A percentile compares a stretch with the other conserved stretches of the same genome.
Evolutionary conservation across 2,888 invertebrate genomes (phyloP).

Genomic region (Mythimna albipuncta): DNA sequence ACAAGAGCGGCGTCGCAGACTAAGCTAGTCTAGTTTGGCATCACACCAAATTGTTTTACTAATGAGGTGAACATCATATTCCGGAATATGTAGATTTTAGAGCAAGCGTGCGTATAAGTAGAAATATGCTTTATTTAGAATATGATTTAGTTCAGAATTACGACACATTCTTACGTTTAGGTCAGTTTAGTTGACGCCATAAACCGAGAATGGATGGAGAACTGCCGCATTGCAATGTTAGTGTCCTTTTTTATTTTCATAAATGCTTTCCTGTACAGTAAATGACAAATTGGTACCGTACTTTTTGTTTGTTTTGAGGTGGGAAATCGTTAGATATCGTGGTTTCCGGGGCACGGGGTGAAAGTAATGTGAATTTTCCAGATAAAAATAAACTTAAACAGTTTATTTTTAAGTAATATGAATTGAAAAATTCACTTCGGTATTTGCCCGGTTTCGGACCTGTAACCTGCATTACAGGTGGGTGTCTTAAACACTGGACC

Average conservation of each 20-base stretch:
- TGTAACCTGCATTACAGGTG: too few relatives aligned
- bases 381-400: too few relatives aligned
- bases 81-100: conserved; percentile 1
- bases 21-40: conserved; percentile 33
- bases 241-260: not conserved
- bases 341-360: too few relatives aligned
- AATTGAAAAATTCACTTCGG: too few relatives aligned
- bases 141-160: conserved; percentile 7
- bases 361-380: too few relatives aligned
- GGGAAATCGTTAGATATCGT: too few relatives aligned
- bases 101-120: not conserved
- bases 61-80: conserved; percentile 27
- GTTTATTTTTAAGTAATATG: too few relatives aligned
- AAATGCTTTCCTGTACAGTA: too few relatives aligned
- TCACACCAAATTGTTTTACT: conserved; percentile 34
- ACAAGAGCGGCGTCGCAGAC: not conserved
- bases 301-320: too few relatives aligned
- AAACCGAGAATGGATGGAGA: not conserved
- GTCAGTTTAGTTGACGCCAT: not conserved
- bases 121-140: conserved; percentile 5
- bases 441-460: too few relatives aligned
- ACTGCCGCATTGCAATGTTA: conserved; percentile 12
- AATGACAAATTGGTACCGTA: too few relatives aligned
- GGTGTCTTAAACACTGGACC: too few relatives aligned
- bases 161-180: conserved; percentile 2